A percentile compares a stretch with the other conserved stretches of the same genome.
Conservation (phyloP, 2,797 vertebrate species). For the Anguilla pacifica region DNA sequence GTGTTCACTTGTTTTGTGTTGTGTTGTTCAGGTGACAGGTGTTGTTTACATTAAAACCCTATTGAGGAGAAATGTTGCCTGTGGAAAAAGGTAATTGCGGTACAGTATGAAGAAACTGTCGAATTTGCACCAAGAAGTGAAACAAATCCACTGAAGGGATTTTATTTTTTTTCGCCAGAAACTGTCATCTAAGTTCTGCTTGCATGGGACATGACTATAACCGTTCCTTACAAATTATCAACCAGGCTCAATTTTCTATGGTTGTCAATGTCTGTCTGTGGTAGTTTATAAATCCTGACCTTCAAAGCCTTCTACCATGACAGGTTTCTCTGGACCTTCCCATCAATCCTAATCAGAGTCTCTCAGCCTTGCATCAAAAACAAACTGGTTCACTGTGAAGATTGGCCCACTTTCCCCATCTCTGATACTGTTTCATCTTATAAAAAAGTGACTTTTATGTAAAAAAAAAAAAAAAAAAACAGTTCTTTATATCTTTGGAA, state of each 20-base stretch:
- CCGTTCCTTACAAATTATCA: not conserved
- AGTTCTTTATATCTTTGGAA: not conserved
- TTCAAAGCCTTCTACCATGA: conserved; percentile 46
- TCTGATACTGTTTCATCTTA: conserved; percentile 49
- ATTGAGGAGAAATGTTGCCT: not conserved
- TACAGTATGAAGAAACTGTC: not conserved
- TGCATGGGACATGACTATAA: not conserved
- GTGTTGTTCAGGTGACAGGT: not conserved
- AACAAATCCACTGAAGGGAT: not conserved
- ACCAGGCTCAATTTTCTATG: not conserved
- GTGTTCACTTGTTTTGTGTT: not conserved
- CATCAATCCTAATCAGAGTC: conserved; percentile 59
- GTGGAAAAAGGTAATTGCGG: too few relatives aligned
- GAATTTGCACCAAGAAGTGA: not conserved
- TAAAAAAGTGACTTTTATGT: conserved; percentile 25
- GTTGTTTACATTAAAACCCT: not conserved
- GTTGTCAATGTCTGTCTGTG: conserved; percentile 11
- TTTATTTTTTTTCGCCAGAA: not conserved
- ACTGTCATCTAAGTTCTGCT: not conserved
- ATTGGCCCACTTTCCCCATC: conserved; percentile 50
- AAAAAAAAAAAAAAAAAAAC: not conserved
- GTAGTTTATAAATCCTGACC: conserved; percentile 49
- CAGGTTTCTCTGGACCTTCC: conserved; percentile 55
- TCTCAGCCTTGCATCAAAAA: conserved; percentile 63
- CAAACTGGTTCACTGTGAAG: conserved; percentile 52